These are phyloP conservation scores for Dolomedes plantarius DNA, from an alignment of 2,888 invertebrate species.

Conservation along the genomic window DNA sequence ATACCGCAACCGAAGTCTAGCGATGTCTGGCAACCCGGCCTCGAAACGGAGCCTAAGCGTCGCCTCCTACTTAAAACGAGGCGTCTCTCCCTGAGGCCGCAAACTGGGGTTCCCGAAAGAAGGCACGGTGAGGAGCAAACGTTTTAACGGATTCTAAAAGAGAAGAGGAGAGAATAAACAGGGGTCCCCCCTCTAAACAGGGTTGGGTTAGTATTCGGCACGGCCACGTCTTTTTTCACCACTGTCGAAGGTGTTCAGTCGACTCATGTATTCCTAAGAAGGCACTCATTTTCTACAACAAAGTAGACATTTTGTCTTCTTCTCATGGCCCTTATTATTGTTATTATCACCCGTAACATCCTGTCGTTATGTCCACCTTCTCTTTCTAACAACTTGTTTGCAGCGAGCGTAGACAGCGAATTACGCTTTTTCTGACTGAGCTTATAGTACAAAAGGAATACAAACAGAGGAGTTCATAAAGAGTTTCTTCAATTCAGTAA, in stretches of 20 bases:
- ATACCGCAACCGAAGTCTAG: not conserved
- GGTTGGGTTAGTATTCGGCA: not conserved
- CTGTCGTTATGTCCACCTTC: no score
- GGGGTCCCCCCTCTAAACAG: not conserved
- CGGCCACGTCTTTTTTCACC: not conserved
- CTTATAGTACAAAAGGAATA: not conserved
- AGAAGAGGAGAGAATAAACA: conserved; percentile 1
- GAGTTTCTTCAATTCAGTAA: no score
- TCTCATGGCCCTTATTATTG: not conserved
- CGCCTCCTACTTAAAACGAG: not conserved
- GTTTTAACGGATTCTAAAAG: not conserved
- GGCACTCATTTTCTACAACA: not conserved
- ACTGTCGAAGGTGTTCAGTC: not conserved
- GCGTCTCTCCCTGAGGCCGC: not conserved
- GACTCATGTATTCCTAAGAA: not conserved
- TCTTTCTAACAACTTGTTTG: not conserved
- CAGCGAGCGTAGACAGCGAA: no score
- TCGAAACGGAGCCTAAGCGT: not conserved
- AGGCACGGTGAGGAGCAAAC: not conserved
- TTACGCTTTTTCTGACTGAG: not conserved
- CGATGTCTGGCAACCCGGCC: not conserved
- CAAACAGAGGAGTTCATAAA: not conserved
- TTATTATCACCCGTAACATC: not conserved
- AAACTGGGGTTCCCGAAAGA: not conserved
- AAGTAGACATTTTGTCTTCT: not conserved